Conservation (phyloP, 2,797 vertebrate genomes). For the Prionace glauca region DNA sequence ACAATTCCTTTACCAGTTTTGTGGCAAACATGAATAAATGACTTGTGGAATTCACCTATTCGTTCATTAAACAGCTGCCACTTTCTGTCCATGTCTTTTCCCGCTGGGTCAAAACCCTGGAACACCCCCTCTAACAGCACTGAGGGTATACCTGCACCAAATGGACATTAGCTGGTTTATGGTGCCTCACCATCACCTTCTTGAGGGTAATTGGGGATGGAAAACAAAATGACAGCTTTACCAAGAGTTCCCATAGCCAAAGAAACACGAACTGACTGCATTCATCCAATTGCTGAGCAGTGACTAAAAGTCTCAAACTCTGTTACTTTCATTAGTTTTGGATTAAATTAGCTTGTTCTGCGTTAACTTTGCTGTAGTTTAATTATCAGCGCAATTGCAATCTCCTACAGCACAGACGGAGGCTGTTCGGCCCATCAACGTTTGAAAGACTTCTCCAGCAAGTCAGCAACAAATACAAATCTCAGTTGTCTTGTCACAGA, state of each 20-base stretch:
- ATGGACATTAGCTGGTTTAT: not conserved
- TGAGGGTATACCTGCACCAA: too few relatives aligned
- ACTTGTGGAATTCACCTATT: too few relatives aligned
- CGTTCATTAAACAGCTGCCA: too few relatives aligned
- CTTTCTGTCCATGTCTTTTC: too few relatives aligned
- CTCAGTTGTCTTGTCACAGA: not conserved
- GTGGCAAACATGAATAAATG: too few relatives aligned
- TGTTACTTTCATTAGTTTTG: not conserved
- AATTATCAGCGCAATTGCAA: not conserved
- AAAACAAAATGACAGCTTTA: not conserved
- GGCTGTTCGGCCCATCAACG: not conserved
- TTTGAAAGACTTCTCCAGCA: not conserved
- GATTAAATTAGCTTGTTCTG: not conserved
- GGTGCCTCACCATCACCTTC: not conserved
- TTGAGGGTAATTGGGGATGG: not conserved
- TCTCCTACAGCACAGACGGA: not conserved
- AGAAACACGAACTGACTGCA: not conserved
- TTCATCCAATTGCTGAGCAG: not conserved
- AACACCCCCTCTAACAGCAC: too few relatives aligned
- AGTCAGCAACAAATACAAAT: not conserved
- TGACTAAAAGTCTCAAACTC: not conserved
- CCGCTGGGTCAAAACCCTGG: not conserved
- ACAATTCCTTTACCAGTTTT: too few relatives aligned
- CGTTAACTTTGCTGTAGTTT: not conserved
- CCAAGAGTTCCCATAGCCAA: not conserved